These are phyloP conservation scores for Conus canariensis DNA, from an alignment of 2,888 invertebrate species.

Conservation along the genomic window DNA sequence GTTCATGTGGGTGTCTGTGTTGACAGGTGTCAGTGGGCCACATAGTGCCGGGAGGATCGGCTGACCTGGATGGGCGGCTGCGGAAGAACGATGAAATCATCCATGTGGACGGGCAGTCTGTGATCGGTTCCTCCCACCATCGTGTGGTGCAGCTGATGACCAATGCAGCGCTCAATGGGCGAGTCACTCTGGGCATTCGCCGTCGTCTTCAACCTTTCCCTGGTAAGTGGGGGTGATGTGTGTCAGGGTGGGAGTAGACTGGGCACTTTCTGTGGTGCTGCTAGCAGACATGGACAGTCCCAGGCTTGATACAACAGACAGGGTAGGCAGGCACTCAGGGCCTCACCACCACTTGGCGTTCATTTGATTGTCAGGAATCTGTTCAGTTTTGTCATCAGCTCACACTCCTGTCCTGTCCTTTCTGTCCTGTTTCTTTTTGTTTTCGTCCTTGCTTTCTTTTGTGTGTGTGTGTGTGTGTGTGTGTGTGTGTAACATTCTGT, in stretches of 20 bases:
- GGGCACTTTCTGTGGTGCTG: no score
- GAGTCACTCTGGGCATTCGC: constrained; percentile 89
- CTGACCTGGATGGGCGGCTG: constrained; percentile 93
- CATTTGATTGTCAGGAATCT: neutral
- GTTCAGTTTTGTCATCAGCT: no score
- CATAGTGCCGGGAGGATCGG: constrained; percentile 97
- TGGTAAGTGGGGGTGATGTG: constrained; percentile 33
- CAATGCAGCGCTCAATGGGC: constrained; percentile 90
- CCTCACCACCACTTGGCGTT: neutral
- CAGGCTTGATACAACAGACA: no score
- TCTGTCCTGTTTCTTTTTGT: no score
- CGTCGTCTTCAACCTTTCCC: constrained; percentile 78
- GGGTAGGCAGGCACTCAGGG: no score
- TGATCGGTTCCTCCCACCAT: constrained; percentile 93
- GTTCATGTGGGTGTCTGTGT: no score
- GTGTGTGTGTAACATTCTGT: no score
- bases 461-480: no score
- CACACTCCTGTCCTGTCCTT: no score
- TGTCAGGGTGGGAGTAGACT: neutral
- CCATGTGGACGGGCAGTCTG: constrained; percentile 92
- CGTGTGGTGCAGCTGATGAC: constrained; percentile 96
- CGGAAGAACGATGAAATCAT: constrained; percentile 96
- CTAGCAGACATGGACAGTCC: no score
- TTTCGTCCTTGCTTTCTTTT: no score
- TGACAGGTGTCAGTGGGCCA: constrained; percentile 93